A percentile compares a stretch with the other conserved stretches of the same genome.
Conservation (phyloP, 2,113 vertebrate genomes). For the Sarotherodon lohbergeri region DNA sequence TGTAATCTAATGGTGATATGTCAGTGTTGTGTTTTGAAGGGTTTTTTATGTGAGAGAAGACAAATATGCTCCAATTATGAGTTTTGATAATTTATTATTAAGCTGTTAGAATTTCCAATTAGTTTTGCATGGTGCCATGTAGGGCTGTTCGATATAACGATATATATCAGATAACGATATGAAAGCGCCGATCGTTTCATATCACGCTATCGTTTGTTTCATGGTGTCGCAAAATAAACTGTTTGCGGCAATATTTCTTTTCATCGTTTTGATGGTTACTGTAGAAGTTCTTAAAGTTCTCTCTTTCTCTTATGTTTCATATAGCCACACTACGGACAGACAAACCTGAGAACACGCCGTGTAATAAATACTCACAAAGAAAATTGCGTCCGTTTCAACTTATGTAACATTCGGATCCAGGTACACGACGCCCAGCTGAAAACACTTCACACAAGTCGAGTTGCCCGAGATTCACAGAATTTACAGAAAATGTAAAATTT, state of each 20-base stretch:
- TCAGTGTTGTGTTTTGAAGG: neutral
- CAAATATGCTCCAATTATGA: neutral
- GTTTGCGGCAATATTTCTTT: neutral
- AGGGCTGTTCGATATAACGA: neutral
- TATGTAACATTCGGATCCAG: fast-evolving
- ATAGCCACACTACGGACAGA: fast-evolving
- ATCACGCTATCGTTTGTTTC: fast-evolving
- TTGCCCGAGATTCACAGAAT: too few relatives aligned
- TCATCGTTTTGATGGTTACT: neutral
- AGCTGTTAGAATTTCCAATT: fast-evolving
- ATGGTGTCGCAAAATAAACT: fast-evolving
- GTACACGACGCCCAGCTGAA: neutral
- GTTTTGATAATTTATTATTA: neutral
- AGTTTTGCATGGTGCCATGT: neutral
- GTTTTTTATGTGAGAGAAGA: neutral
- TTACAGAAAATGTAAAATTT: too few relatives aligned
- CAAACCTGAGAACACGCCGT: fast-evolving
- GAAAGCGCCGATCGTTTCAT: fast-evolving
- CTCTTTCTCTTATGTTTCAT: neutral
- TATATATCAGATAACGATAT: neutral
- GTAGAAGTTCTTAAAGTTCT: neutral
- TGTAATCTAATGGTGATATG: neutral
- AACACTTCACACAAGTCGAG: neutral
- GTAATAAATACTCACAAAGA: neutral
- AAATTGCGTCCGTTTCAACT: neutral